phyloP scores from a whole-genome alignment of 2,888 invertebrate species.

The Drosophila paranaensis region DNA sequence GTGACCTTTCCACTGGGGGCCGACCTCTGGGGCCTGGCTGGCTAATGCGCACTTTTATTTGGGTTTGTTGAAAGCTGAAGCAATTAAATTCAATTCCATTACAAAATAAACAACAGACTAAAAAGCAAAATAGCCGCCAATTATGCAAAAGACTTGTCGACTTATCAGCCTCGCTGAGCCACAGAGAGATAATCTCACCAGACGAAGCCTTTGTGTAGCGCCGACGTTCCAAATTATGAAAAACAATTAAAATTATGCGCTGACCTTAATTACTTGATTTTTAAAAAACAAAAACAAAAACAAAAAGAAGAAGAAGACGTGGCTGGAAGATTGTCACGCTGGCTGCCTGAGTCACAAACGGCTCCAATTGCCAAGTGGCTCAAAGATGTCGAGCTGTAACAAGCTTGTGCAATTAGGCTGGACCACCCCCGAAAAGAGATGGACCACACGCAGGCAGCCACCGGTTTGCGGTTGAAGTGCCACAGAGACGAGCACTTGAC shows the following conservation, averaged over 20 bases:
- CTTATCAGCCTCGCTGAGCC: slow-evolving; percentile 57
- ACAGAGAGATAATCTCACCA: slow-evolving; percentile 29
- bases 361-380: slow-evolving; percentile 16
- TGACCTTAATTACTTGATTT: slow-evolving; percentile 75
- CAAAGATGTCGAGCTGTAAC: slow-evolving; percentile 41
- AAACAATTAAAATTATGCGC: slow-evolving; percentile 66
- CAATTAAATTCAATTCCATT: slow-evolving; percentile 49
- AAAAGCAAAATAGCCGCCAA: slow-evolving; percentile 72
- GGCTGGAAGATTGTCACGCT: slow-evolving; percentile 7
- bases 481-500: slow-evolving; percentile 63
- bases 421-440: slow-evolving; percentile 61
- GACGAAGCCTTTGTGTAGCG: slow-evolving; percentile 59
- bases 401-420: slow-evolving; percentile 70
- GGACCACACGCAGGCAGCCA: slow-evolving; percentile 54
- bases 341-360: slow-evolving; percentile 48
- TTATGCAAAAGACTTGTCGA: slow-evolving; percentile 56
- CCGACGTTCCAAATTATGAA: slow-evolving; percentile 59
- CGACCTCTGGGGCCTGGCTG: slow-evolving; percentile 10
- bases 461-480: slow-evolving; percentile 41
- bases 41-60: slow-evolving; percentile 33
- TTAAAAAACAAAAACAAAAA: slow-evolving; percentile 12
- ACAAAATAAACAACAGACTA: slow-evolving; percentile 47
- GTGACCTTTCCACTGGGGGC: slow-evolving; percentile 8
- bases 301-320: slow-evolving; percentile 24
- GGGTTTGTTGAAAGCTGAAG: slow-evolving; percentile 7